A percentile compares a stretch with the other conserved stretches of the same genome.
Evolutionary conservation across 2,113 vertebrate species (phyloP).

Genomic region (Hylia prasina): DNA sequence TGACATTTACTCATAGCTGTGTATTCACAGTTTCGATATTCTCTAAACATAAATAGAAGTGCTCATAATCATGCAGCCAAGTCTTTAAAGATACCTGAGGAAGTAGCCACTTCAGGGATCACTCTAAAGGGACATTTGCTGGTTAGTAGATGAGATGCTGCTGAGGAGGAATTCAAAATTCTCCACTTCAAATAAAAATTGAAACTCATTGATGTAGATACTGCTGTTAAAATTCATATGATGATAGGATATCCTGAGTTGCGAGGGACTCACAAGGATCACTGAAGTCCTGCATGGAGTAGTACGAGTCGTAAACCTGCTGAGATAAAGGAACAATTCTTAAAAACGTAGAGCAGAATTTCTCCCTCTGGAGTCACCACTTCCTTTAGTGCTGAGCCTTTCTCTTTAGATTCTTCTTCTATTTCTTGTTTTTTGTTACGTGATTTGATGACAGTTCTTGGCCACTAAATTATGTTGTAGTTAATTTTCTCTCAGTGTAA

Average conservation of each 20-base stretch:
- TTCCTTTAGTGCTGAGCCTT: background rate
- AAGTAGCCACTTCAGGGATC: background rate
- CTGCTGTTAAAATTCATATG: background rate
- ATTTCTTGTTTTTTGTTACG: fast-evolving
- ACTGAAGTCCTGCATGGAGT: background rate
- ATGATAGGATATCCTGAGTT: background rate
- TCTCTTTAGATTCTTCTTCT: background rate
- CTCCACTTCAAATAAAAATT: background rate
- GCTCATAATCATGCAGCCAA: background rate
- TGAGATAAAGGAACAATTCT: background rate
- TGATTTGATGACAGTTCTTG: background rate
- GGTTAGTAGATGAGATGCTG: background rate
- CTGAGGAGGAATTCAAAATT: background rate
- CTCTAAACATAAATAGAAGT: background rate
- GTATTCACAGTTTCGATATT: background rate
- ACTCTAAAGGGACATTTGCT: background rate
- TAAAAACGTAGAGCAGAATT: background rate
- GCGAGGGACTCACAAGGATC: background rate
- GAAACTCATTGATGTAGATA: background rate
- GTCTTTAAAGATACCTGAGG: background rate
- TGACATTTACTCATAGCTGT: background rate
- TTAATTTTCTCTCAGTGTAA: background rate
- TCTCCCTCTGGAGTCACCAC: background rate
- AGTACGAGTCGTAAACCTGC: background rate
- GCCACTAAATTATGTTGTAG: background rate